These are phyloP conservation scores for Daphoenositta chrysoptera DNA, from an alignment of 2,113 vertebrate species.

Conservation along the genomic window DNA sequence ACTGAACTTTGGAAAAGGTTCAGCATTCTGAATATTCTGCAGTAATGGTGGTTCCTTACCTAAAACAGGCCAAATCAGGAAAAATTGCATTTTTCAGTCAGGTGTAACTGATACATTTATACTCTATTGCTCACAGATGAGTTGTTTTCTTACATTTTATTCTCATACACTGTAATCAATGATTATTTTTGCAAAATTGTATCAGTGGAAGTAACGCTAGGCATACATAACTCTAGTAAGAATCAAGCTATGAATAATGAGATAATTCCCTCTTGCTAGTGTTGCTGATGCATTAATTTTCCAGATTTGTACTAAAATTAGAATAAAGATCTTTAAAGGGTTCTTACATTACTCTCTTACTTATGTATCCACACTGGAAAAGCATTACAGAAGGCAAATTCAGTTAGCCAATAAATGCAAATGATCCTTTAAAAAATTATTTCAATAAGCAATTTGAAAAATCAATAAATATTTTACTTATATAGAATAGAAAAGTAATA, in stretches of 20 bases:
- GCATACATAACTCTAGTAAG: background rate
- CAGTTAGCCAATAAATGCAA: background rate
- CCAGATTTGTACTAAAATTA: background rate
- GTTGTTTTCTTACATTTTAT: background rate
- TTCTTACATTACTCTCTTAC: background rate
- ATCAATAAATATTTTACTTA: background rate
- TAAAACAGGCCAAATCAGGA: background rate
- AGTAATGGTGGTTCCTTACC: background rate
- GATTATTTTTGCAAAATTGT: background rate
- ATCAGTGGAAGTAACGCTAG: background rate
- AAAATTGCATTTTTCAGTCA: background rate
- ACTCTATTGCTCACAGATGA: background rate
- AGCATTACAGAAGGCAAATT: background rate
- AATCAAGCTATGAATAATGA: background rate
- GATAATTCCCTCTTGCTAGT: background rate
- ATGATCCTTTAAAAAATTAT: background rate
- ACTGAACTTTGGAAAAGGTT: background rate
- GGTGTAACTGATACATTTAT: background rate
- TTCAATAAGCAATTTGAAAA: background rate
- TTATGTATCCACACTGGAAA: background rate
- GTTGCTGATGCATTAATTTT: background rate
- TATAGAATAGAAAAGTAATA: background rate
- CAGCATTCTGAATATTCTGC: background rate
- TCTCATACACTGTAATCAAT: background rate
- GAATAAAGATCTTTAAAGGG: background rate